These are phyloP conservation scores for Danaus melanippus DNA, from an alignment of 1,140 invertebrate species.

Conservation along the genomic window DNA sequence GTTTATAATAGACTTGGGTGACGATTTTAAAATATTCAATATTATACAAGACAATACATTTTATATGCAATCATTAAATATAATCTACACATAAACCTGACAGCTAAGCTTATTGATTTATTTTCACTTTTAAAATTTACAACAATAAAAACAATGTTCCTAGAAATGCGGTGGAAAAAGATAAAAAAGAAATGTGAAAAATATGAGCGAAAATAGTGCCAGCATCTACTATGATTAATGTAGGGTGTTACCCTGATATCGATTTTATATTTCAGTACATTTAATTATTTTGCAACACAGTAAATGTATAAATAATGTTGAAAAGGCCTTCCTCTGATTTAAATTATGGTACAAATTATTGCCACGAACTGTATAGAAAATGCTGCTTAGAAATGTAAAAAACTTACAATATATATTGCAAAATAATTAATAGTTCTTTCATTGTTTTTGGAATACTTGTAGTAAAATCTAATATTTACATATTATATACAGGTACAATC, in stretches of 20 bases:
- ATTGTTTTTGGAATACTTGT: constrained; percentile 28
- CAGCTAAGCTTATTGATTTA: too few species aligned
- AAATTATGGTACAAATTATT: constrained; percentile 1
- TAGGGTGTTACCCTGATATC: constrained; percentile 66
- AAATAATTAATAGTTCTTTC: constrained; percentile 11
- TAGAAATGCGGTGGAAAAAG: too few species aligned
- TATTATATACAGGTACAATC: constrained; percentile 36
- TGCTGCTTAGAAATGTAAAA: not conserved
- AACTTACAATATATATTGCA: constrained; percentile 6
- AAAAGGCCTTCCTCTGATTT: not conserved
- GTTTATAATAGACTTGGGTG: too few species aligned
- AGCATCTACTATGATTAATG: constrained; percentile 18
- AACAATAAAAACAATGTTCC: too few species aligned
- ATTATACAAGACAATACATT: too few species aligned
- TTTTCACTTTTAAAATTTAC: too few species aligned
- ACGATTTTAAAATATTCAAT: too few species aligned
- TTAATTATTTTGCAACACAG: constrained; percentile 21
- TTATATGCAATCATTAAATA: too few species aligned
- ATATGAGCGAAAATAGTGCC: constrained; percentile 22
- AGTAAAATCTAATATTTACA: constrained; percentile 57
- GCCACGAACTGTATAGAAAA: not conserved
- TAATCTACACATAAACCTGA: too few species aligned
- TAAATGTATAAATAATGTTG: not conserved
- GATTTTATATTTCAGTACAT: constrained; percentile 29
- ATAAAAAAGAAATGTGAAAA: not conserved